Evolutionary conservation across 2,113 vertebrate species (phyloP).

Genomic region (Xiphophorus hellerii): DNA sequence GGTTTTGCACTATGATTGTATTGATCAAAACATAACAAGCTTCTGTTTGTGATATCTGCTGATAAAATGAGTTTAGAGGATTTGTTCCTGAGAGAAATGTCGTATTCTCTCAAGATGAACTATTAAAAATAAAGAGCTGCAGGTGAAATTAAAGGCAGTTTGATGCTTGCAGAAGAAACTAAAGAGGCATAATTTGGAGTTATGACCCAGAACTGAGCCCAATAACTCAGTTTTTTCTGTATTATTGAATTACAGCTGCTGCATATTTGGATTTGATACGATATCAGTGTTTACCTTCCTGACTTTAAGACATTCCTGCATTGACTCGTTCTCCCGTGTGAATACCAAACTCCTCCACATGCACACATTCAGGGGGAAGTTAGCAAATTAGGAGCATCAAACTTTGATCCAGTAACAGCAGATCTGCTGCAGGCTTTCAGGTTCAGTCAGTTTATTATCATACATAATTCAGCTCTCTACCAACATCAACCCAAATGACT

Average conservation of each 20-base stretch:
- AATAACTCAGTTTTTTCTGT: slow-evolving; percentile 6
- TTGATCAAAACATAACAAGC: not conserved
- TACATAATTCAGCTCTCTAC: not conserved
- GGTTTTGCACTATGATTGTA: not conserved
- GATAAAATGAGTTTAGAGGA: not conserved
- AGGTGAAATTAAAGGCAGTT: not conserved
- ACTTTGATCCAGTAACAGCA: not conserved
- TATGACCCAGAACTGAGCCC: not conserved
- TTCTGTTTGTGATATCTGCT: not conserved
- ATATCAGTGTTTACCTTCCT: not conserved
- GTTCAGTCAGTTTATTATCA: not conserved
- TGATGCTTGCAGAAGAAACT: not conserved
- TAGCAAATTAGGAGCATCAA: not conserved
- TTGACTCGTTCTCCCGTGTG: not conserved
- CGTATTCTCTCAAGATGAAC: not conserved
- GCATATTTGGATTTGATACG: slow-evolving; percentile 44
- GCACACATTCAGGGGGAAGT: not conserved
- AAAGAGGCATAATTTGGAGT: slow-evolving; percentile 6
- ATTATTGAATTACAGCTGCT: accelerated
- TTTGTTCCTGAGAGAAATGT: not conserved
- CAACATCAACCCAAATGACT: not conserved
- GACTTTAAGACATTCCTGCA: slow-evolving; percentile 13
- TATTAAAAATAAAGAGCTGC: not conserved
- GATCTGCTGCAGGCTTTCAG: not conserved
- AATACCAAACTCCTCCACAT: not conserved